Evolutionary conservation across 2,888 invertebrate genomes (phyloP), one percentile per base, ranked within the genome.

Genomic region (Chloromyia formosa): DNA sequence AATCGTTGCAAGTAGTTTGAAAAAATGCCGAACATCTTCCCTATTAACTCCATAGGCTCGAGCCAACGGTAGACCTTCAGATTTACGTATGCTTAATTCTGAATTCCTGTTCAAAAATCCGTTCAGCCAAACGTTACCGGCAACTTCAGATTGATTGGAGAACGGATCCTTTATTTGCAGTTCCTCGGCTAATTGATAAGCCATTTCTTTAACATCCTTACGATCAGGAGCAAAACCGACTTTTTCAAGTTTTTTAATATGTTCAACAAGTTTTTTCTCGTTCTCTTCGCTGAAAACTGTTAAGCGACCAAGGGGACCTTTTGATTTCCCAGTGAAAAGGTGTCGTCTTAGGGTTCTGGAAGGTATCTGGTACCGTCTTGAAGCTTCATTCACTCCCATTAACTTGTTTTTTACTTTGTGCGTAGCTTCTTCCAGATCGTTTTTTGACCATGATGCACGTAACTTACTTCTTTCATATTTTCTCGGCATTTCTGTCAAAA

Each of bases 11-110:
- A 82, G 72, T 18, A 81, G 69, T 45, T 80, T 68, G 79, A 49
- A 4, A 49, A 53, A 53, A 2, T 78, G 72, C n/a, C 75, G 66
- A 27, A 81, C 78, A 78, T 80, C 80, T 74, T 78, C 75, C 78
- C 79, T 78, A 76, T 77, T 81, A 75, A 82, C 76, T 54, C 78
- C 79, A 74, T 76, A 61, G 60, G 78, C 79, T 75, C 80, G 76
- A 75, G 77, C 76, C 68, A 80, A 53, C 45, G 81, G 80, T 49
- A 81, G 78, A 40, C 80, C 80, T 77, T 82, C 80, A 62, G 81
- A 73, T 78, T 82, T 80, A 79, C 80, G 73, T 54, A 80, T 56
- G 61, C 74, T 71, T n/a, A 81, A 74, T 53, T 80, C 79, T 78
- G 27, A 7, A 7, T 35, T 35, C 7, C 27, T 2, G 3, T 35